phyloP scores from a whole-genome alignment of 1,140 invertebrate genomes.

The Amyelois transitella region DNA sequence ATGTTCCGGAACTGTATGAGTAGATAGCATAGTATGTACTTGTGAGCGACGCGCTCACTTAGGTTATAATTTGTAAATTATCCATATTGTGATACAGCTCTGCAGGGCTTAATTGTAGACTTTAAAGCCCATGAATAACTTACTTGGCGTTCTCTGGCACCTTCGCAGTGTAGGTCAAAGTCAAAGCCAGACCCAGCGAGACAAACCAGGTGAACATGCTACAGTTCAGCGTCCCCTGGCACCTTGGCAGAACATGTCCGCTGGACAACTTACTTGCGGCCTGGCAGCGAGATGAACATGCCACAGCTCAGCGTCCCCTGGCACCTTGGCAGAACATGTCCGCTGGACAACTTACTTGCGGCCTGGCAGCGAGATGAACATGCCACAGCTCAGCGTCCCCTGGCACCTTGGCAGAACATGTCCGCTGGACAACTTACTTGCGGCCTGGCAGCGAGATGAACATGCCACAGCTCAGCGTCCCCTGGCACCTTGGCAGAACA shows the following conservation, averaged over 20 bases:
- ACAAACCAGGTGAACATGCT: conserved; percentile 96
- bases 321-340: conserved; percentile 95
- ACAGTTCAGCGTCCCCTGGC: too few species aligned
- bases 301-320: conserved; percentile 92
- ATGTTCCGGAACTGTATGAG: too few species aligned
- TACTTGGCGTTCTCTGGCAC: too few species aligned
- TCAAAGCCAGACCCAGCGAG: conserved; percentile 84
- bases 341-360: conserved; percentile 84
- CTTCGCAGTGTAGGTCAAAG: too few species aligned
- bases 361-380: conserved; percentile 94
- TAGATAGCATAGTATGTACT: too few species aligned
- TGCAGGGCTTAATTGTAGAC: too few species aligned
- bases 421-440: conserved; percentile 83
- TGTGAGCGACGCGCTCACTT: too few species aligned
- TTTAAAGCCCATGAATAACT: too few species aligned
- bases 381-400: conserved; percentile 93
- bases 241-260: too few species aligned
- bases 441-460: conserved; percentile 94
- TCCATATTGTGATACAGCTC: too few species aligned
- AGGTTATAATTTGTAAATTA: too few species aligned
- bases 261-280: conserved; percentile 85
- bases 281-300: conserved; percentile 94
- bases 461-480: conserved; percentile 92
- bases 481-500: conserved; percentile 94
- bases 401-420: conserved; percentile 94